A percentile compares a stretch with the other conserved stretches of the same genome.
Conservation (phyloP, 1,140 invertebrate species). For the Anastatus disparis region DNA sequence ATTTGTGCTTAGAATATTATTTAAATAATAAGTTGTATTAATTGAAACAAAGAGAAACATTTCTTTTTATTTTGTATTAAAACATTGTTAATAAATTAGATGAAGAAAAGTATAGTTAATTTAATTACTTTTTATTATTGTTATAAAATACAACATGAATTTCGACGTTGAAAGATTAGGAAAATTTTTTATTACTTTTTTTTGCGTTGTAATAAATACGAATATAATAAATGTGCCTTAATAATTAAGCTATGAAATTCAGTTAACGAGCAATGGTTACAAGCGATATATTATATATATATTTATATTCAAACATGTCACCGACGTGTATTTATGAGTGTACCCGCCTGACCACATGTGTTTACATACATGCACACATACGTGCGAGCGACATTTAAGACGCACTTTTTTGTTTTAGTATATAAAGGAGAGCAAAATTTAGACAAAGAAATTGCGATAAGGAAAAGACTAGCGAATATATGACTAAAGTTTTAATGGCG, state of each 20-base stretch:
- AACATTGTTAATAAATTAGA: no score
- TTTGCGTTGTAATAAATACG: no score
- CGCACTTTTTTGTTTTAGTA: not conserved
- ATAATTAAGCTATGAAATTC: conserved; percentile 17
- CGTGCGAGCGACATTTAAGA: not conserved
- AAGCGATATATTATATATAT: no score
- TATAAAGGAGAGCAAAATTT: conserved; percentile 5
- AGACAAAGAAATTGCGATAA: conserved; percentile 18
- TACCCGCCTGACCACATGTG: not conserved
- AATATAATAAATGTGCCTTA: not conserved
- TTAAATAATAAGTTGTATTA: no score
- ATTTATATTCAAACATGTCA: conserved; percentile 1
- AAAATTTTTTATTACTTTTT: no score
- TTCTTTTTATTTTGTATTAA: no score
- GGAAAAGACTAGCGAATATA: not conserved
- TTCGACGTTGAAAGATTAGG: not conserved
- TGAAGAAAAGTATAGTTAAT: no score
- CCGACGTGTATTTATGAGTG: conserved; percentile 24
- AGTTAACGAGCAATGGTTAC: not conserved
- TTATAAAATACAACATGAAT: no score
- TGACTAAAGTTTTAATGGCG: no score
- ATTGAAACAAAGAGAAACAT: no score
- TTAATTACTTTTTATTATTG: no score
- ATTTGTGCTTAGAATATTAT: no score
- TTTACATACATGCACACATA: not conserved